Evolutionary conservation across 2,113 vertebrate species (phyloP).

Genomic region (Solea solea): DNA sequence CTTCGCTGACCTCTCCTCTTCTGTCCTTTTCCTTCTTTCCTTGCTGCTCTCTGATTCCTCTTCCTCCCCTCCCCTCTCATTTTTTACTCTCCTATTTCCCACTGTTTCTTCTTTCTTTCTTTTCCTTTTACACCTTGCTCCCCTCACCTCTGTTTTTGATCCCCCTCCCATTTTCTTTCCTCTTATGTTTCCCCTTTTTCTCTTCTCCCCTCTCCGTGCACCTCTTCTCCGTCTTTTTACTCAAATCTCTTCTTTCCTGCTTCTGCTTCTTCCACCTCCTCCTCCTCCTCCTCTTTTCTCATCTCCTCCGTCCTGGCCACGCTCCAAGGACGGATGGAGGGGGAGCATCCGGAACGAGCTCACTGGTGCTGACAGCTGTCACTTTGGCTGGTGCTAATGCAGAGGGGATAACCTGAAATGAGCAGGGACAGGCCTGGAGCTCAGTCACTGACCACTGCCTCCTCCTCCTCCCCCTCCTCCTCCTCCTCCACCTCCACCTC

Average conservation of each 20-base stretch:
- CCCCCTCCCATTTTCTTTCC: background rate
- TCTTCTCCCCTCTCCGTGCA: no score
- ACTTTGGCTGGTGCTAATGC: slow-evolving; percentile 71
- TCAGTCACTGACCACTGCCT: slow-evolving; percentile 38
- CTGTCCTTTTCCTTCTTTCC: background rate
- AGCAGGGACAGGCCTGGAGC: slow-evolving; percentile 65
- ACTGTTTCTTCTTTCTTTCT: background rate
- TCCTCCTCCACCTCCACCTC: background rate
- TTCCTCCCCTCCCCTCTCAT: background rate
- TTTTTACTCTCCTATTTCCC: no score
- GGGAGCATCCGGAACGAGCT: slow-evolving; percentile 49
- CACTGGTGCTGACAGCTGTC: slow-evolving; percentile 76
- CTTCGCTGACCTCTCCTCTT: background rate
- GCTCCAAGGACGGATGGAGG: slow-evolving; percentile 67
- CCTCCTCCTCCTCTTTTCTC: background rate
- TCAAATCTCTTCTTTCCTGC: no score
- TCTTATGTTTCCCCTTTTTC: no score
- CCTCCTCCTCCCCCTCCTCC: slow-evolving; percentile 15
- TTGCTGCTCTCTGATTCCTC: no score
- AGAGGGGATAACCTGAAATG: slow-evolving; percentile 73
- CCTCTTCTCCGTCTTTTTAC: no score
- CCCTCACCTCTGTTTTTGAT: background rate
- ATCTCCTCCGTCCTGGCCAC: slow-evolving; percentile 38
- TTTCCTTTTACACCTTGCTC: background rate
- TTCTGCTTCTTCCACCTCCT: background rate